Evolutionary conservation across 2,113 vertebrate genomes (phyloP).

Genomic region (Eudyptes chrysolophus): DNA sequence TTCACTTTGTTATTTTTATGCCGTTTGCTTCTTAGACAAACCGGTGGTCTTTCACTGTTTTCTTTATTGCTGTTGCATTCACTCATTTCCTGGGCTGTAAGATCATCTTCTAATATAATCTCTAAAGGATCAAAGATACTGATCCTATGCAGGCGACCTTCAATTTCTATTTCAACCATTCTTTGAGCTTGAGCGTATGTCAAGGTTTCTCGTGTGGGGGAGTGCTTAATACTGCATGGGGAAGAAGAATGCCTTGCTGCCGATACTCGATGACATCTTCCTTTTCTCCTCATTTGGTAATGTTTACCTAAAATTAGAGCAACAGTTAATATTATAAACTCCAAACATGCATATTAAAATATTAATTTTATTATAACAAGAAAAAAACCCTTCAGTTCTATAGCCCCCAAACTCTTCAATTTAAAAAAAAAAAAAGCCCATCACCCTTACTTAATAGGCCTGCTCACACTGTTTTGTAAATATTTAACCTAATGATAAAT

Average conservation of each 20-base stretch:
- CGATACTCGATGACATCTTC: conserved; percentile 87
- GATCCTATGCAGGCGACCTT: conserved; percentile 91
- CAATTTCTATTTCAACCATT: conserved; percentile 96
- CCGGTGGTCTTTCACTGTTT: conserved; percentile 87
- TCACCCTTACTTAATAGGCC: not conserved
- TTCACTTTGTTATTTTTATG: conserved; percentile 87
- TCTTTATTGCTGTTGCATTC: conserved; percentile 98
- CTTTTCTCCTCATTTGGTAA: conserved; percentile 95
- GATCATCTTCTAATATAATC: conserved; percentile 90
- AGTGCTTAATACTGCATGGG: conserved; percentile 89
- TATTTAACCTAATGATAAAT: not conserved
- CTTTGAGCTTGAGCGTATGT: conserved; percentile 96
- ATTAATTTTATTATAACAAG: not conserved
- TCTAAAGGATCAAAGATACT: conserved; percentile 93
- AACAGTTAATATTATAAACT: not conserved
- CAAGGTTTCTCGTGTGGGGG: conserved; percentile 91
- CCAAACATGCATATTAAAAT: not conserved
- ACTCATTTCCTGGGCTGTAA: conserved; percentile 92
- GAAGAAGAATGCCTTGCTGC: conserved; percentile 87
- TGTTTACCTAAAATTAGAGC: conserved; percentile 71
- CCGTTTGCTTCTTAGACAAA: conserved; percentile 83
- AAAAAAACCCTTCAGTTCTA: not conserved
- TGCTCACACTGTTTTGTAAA: not conserved
- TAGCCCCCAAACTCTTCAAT: not conserved
- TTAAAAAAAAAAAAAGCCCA: not conserved